Conservation (phyloP, 2,888 invertebrate species). For the Thymelicus sylvestris region DNA sequence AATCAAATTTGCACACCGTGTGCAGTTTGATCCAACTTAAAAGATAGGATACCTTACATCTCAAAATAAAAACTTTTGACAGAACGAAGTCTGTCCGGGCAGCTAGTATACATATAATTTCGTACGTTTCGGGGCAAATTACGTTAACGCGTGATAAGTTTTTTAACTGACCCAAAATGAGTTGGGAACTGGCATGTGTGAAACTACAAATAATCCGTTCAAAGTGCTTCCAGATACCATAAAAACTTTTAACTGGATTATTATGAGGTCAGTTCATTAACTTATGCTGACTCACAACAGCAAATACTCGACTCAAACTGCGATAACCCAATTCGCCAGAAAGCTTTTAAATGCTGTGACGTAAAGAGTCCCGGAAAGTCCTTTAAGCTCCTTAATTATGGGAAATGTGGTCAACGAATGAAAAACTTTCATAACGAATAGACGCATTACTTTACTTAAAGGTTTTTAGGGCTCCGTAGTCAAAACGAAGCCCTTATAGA, state of each 20-base stretch:
- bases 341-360: slow-evolving; percentile 77
- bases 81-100: too few species aligned
- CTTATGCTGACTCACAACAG: slow-evolving; percentile 68
- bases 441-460: slow-evolving; percentile 17
- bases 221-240: background rate
- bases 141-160: too few species aligned
- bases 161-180: too few species aligned
- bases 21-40: too few species aligned
- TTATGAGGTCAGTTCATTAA: slow-evolving; percentile 63
- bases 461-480: slow-evolving; percentile 9
- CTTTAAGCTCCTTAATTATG: slow-evolving; percentile 69
- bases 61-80: too few species aligned
- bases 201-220: background rate
- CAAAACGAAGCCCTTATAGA: too few species aligned
- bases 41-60: too few species aligned
- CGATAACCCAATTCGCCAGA: slow-evolving; percentile 75
- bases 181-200: too few species aligned
- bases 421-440: slow-evolving; percentile 9
- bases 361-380: slow-evolving; percentile 65
- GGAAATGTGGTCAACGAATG: slow-evolving; percentile 51
- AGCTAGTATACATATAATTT: too few species aligned
- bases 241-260: slow-evolving; percentile 1
- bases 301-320: slow-evolving; percentile 67
- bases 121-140: too few species aligned
- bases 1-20: too few species aligned